A percentile compares a stretch with the other conserved stretches of the same genome.
These are phyloP conservation scores for Cossypha niveicapilla DNA, from an alignment of 2,797 vertebrate species.

Conservation along the genomic window DNA sequence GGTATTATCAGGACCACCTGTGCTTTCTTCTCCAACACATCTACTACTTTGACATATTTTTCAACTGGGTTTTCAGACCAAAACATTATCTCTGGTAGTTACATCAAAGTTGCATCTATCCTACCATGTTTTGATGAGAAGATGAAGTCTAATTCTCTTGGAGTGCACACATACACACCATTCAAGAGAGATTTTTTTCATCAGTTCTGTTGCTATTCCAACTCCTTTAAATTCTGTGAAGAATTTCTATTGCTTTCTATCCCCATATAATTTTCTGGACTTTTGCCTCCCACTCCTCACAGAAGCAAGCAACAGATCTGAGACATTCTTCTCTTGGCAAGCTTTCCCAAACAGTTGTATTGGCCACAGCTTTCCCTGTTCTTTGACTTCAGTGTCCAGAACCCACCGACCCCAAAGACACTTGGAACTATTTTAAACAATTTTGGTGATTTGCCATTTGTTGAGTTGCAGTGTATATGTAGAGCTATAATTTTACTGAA, in stretches of 20 bases:
- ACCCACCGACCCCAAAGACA: not conserved
- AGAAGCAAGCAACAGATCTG: not conserved
- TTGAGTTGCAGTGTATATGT: not conserved
- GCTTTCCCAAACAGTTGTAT: not conserved
- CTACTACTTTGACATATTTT: not conserved
- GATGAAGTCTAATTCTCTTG: not conserved
- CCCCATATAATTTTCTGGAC: not conserved
- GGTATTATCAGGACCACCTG: not conserved
- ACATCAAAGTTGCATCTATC: not conserved
- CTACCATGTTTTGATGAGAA: not conserved
- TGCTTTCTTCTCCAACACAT: not conserved
- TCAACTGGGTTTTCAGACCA: not conserved
- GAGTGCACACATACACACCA: not conserved
- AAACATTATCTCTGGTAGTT: not conserved
- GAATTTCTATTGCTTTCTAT: not conserved
- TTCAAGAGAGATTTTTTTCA: not conserved
- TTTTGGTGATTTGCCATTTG: not conserved
- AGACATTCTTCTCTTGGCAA: not conserved
- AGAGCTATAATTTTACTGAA: not conserved
- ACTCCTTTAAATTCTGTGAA: not conserved
- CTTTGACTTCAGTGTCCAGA: not conserved
- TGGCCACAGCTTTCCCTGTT: not conserved
- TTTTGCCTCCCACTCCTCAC: not conserved
- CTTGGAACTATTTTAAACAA: not conserved
- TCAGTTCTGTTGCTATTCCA: not conserved